Percentiles rank a stretch among this genome's conserved stretches.
These are phyloP conservation scores for Micrastur ruficollis DNA, from an alignment of 2,797 vertebrate species.

Conservation along the genomic window DNA sequence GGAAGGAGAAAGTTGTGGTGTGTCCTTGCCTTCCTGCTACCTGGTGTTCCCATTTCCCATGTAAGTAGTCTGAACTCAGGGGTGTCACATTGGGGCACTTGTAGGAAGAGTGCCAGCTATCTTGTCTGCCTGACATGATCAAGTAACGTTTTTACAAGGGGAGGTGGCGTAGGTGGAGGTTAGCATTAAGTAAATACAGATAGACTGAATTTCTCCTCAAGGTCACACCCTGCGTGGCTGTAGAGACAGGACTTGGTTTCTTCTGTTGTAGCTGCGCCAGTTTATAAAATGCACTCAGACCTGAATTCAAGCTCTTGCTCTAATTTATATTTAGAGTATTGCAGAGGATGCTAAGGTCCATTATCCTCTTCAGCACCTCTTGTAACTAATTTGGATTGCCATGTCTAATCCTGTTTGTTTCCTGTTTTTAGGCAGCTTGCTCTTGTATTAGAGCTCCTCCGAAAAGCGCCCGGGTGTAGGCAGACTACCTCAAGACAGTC, in stretches of 20 bases:
- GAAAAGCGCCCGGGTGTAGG: not conserved
- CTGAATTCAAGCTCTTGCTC: not conserved
- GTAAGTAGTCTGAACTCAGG: not conserved
- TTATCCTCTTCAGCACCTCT: not conserved
- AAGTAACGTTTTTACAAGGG: not conserved
- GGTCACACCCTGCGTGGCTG: not conserved
- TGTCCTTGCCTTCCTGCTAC: not conserved
- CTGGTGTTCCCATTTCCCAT: not conserved
- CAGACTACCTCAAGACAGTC: not conserved
- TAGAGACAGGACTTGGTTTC: not conserved
- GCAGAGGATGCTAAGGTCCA: not conserved
- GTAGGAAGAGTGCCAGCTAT: not conserved
- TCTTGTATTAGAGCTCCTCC: not conserved
- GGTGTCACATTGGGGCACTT: fast-evolving
- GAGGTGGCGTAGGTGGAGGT: not conserved
- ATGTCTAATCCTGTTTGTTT: not conserved
- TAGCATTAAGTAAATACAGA: not conserved
- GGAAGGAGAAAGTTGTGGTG: not conserved
- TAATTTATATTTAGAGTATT: not conserved
- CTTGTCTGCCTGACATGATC: not conserved
- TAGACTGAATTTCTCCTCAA: not conserved
- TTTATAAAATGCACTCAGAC: not conserved
- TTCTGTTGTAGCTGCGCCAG: not conserved
- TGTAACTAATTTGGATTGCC: not conserved
- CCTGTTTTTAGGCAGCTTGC: not conserved